Base-by-base conservation (phyloP, 2,113 vertebrate genomes). In the Aphyosemion australe region DNA sequence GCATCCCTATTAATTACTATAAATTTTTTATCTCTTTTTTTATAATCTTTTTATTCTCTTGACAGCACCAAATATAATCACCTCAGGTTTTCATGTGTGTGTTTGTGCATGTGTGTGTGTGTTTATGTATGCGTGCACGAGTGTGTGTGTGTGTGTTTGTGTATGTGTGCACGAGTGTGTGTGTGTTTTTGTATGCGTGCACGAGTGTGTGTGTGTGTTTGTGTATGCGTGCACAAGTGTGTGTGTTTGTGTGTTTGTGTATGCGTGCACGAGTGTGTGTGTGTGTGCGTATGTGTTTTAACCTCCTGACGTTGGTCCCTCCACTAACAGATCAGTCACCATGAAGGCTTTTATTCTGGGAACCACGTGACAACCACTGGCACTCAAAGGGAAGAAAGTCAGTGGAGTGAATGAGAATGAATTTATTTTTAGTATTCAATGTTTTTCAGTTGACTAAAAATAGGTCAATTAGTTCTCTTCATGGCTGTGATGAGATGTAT, bases 391-490 rank as follows among this genome's bases (percentile, higher is more conserved):
- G 12, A 42, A 13, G 12, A 12, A 46, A 43, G 11, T 39, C 42
- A 56, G 34, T n/a, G 26, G 57, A 51, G 47, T 18, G 41, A 39
- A 42, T 10, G 10, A 53, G 66, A 67, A 21, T 19, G 61, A 58
- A 9, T 41, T 72, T 90, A 89, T 90, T 86, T 90, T 87, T 85
- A 83, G 82, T 69, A 45, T 31, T 3, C 12, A 11, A 58, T 34
- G n/a, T 68, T 77, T 85, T 86, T 82, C 66, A 82, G 75, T 52
- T 70, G 74, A 84, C 59, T 79, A 86, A 86, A 91, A 87, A 84
- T 86, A 80, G 82, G 85, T 84, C 82, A 85, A 61, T 83, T 83
- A 77, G 65, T 61, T 48, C 66, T 53, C 14, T 56, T 73, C 72
- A 32, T 56, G 53, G 43, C 16, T 69, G 72, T 37, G 46, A 21